phyloP scores from a whole-genome alignment of 1,140 invertebrate species.

The Atta texana region DNA sequence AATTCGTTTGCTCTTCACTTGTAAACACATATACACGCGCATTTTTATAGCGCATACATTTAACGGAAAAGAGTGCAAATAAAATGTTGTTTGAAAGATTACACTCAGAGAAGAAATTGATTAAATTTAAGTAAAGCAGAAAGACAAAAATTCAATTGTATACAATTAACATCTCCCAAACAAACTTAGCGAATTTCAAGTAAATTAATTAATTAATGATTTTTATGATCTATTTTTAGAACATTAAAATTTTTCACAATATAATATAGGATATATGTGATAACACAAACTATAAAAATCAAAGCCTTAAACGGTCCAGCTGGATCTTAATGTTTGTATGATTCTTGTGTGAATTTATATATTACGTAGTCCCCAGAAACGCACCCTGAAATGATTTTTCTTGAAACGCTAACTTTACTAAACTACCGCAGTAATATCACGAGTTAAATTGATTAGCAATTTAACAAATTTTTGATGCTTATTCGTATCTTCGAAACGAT shows the following conservation, averaged over 20 bases:
- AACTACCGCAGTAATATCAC: too few species aligned
- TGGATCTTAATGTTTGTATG: too few species aligned
- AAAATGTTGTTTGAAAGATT: neutral
- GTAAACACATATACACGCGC: neutral
- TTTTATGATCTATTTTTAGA: neutral
- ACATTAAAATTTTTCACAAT: neutral
- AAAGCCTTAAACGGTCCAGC: too few species aligned
- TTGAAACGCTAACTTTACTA: too few species aligned
- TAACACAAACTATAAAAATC: too few species aligned
- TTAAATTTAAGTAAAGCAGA: neutral
- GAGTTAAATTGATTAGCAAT: too few species aligned
- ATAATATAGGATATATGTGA: too few species aligned
- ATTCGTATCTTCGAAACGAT: too few species aligned
- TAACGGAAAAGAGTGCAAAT: neutral
- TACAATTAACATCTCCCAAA: neutral
- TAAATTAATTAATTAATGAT: neutral
- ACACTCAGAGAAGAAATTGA: neutral
- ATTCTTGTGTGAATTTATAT: too few species aligned
- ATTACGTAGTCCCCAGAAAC: too few species aligned
- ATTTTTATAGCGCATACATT: neutral
- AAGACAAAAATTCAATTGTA: neutral
- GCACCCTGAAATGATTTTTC: too few species aligned
- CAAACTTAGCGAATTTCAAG: neutral
- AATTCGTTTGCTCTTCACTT: conserved; percentile 2
- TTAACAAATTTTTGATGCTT: too few species aligned